Conservation (phyloP, 1,140 invertebrate genomes). For the Archivesica marissinica region DNA sequence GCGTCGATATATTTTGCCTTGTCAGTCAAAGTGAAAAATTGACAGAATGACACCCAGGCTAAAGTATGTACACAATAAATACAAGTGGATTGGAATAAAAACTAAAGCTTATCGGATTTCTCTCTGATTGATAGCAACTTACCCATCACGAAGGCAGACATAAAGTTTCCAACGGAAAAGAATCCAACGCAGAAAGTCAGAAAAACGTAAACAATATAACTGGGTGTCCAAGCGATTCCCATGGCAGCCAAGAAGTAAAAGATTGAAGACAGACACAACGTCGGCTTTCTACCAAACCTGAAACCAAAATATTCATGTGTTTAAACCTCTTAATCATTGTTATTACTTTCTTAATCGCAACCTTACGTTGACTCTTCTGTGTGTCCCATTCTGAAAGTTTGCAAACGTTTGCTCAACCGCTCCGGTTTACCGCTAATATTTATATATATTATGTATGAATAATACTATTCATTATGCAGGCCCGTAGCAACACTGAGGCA, state of each 20-base stretch:
- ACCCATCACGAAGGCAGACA: conserved; percentile 41
- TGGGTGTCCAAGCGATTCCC: conserved; percentile 47
- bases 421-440: too few relatives aligned
- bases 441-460: too few relatives aligned
- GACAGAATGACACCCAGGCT: neutral
- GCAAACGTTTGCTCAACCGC: too few relatives aligned
- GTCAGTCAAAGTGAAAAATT: neutral
- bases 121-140: neutral
- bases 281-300: conserved; percentile 48
- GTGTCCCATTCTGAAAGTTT: too few relatives aligned
- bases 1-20: too few relatives aligned
- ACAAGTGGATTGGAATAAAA: too few relatives aligned
- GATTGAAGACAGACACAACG: conserved; percentile 15
- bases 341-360: too few relatives aligned
- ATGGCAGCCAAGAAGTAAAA: conserved; percentile 21
- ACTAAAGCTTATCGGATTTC: neutral
- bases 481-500: too few relatives aligned
- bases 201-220: conserved; percentile 5
- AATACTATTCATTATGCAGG: too few relatives aligned
- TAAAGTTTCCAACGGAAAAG: conserved; percentile 54
- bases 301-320: neutral
- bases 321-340: too few relatives aligned
- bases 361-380: too few relatives aligned
- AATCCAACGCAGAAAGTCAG: conserved; percentile 40
- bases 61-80: too few relatives aligned